Evolutionary conservation across 2,113 vertebrate species (phyloP), one percentile per base, ranked within the genome.

Genomic region (Todiramphus saurophagus): DNA sequence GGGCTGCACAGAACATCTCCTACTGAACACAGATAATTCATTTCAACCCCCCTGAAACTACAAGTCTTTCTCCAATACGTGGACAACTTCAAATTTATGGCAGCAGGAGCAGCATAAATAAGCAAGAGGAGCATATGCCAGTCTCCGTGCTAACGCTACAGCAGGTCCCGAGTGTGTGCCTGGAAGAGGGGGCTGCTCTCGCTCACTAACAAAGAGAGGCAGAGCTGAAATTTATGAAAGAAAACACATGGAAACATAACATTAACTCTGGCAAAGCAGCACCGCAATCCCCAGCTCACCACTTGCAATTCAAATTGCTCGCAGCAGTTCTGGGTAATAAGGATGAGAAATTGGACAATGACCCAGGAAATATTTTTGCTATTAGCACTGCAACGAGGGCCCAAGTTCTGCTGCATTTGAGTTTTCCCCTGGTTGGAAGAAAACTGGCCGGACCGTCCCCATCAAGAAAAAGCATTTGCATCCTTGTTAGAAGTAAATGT

Each of bases 291-390:
- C 83, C 87, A 82, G 87, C 70, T 81, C n/a, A 2, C 77, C 81
- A 85, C 83, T 95, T 83, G 78, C 31, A 59, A 73, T 90, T 83
- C 85, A 56, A 81, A 87, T 60, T n/a, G 84, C 70, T 91, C 16
- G 0, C 68, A 93, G 85, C 72, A 88, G 72, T 64, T 86, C 82
- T 87, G 83, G 64, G 88, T 58, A 96, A 92, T 70, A 67, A 90
- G 82, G 85, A 94, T 80, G 79, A 95, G 75, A 85, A 95, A 93
- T 31, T 81, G 93, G 92, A 95, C 72, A 74, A 44, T 30, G 88
- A 96, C 75, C 82, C 85, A 88, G 90, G 90, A 96, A 96, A 95
- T 90, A 63, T 78, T 96, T 96, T 53, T 72, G 72, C 94, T 86
- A 21, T 94, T 64, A 93, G 37, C 10, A 11, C 39, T 18, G 72